Evolutionary conservation across 2,888 invertebrate genomes (phyloP).

Genomic region (Lasioglossum vierecki): DNA sequence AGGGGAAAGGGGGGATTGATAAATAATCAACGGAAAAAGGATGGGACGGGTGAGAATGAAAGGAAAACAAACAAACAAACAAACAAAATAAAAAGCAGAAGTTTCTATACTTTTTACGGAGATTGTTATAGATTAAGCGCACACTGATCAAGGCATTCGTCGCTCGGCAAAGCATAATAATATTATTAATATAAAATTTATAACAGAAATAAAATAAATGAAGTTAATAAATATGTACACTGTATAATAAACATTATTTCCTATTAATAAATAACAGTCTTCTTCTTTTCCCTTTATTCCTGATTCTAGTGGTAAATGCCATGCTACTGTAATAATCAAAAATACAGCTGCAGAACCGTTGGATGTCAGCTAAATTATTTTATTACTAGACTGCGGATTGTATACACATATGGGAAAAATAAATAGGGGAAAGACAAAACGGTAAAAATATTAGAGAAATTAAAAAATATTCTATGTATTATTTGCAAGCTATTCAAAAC

Average conservation of each 20-base stretch:
- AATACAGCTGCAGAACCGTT: background rate
- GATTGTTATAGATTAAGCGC: conserved; percentile 84
- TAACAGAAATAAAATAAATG: conserved; percentile 84
- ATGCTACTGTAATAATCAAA: background rate
- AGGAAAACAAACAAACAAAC: conserved; percentile 72
- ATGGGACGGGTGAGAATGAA: conserved; percentile 42
- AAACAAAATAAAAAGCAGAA: conserved; percentile 79
- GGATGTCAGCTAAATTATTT: background rate
- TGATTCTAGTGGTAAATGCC: no score
- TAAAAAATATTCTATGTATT: background rate
- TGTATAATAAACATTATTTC: conserved; percentile 84
- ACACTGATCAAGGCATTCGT: conserved; percentile 84
- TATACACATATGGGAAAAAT: background rate
- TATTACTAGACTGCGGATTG: background rate
- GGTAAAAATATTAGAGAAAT: background rate
- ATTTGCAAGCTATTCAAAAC: background rate
- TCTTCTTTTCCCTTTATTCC: conserved; percentile 27
- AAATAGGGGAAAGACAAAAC: background rate
- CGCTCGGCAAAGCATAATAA: conserved; percentile 84
- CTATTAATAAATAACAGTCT: conserved; percentile 80
- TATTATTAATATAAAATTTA: conserved; percentile 84
- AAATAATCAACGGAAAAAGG: conserved; percentile 26
- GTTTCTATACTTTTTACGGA: conserved; percentile 84
- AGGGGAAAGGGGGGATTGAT: conserved; percentile 60
- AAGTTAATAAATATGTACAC: conserved; percentile 84